Base-by-base conservation (phyloP, 2,113 vertebrate genomes). In the Oxygymnocypris stewartii region DNA sequence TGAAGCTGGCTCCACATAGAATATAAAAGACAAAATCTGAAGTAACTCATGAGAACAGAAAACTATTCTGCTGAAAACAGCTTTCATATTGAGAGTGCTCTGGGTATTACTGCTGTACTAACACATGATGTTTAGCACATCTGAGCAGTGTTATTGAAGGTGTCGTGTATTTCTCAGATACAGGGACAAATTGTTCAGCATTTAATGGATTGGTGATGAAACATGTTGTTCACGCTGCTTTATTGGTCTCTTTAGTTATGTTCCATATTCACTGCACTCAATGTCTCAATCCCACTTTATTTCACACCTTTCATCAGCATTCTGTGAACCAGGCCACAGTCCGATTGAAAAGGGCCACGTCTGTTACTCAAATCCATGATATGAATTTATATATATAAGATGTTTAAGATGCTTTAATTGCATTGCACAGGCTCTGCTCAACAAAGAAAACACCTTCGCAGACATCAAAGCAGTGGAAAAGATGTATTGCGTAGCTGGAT, bases 151-250 rank as follows among this genome's bases (percentile, higher is more conserved):
- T 74, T 79, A 54, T 18, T 79, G 51, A 37, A 23, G 18, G 3
- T 13, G 35, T 57, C 1, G 10, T 42, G 35, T 44, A 11, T 65
- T 42, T 1, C 59, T 81, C 59, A 8, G 59, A 65, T 44, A 7
- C 79, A 65, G 23, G 23, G 6, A 47, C 23, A 47, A 6, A 44
- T 75, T 47, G 23, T 28, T 81, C 6, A 44, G 14, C 37, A 81
- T 47, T 44, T 44, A 47, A 74, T 44, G 16, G 69, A 57, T 67
- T 59, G 25, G 35, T 81, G 78, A 81, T 74, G 67, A 79, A 86
- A 44, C 23, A 10, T 16, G 4, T 31, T 71, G 23, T 80, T 44
- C n/a, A 65, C n/a, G 1, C 23, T 6, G 76, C 8, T 74, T 86
- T 51, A 74, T 74, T 42, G 16, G 14, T 86, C 49, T 59, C 16